A percentile compares a stretch with the other conserved stretches of the same genome.
Evolutionary conservation across 1,140 invertebrate genomes (phyloP).

Genomic region (Papilio glaucus): DNA sequence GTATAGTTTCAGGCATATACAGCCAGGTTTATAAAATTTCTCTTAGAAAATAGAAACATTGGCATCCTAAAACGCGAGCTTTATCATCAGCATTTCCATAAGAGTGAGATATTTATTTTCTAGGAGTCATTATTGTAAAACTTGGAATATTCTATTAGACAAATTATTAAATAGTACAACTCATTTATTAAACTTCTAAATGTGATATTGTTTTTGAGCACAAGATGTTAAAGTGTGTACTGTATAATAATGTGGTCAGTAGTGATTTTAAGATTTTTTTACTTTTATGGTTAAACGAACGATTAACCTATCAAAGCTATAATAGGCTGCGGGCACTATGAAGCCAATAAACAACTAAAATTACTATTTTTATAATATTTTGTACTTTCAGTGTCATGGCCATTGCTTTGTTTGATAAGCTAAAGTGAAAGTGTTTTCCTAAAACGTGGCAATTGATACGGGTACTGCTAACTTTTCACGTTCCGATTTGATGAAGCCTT

Average conservation of each 20-base stretch:
- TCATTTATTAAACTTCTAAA: slow-evolving; percentile 27
- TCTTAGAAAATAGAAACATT: slow-evolving; percentile 5
- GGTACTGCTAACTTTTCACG: slow-evolving; percentile 11
- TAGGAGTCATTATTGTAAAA: slow-evolving; percentile 47
- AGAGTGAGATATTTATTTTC: slow-evolving; percentile 77
- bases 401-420: background rate
- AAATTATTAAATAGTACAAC: slow-evolving; percentile 64
- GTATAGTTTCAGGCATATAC: background rate
- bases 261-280: background rate
- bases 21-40: background rate
- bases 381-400: background rate
- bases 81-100: slow-evolving; percentile 54
- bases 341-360: background rate
- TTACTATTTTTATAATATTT: slow-evolving; percentile 11
- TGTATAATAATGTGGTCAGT: slow-evolving; percentile 35
- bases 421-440: background rate
- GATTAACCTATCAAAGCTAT: background rate
- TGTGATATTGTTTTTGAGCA: slow-evolving; percentile 48
- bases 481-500: slow-evolving; percentile 2
- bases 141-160: slow-evolving; percentile 57
- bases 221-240: slow-evolving; percentile 42
- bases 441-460: background rate
- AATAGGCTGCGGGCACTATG: background rate
- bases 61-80: background rate
- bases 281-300: background rate